These are phyloP conservation scores for Bemisia tabaci DNA, from an alignment of 1,140 invertebrate genomes.

Conservation along the genomic window DNA sequence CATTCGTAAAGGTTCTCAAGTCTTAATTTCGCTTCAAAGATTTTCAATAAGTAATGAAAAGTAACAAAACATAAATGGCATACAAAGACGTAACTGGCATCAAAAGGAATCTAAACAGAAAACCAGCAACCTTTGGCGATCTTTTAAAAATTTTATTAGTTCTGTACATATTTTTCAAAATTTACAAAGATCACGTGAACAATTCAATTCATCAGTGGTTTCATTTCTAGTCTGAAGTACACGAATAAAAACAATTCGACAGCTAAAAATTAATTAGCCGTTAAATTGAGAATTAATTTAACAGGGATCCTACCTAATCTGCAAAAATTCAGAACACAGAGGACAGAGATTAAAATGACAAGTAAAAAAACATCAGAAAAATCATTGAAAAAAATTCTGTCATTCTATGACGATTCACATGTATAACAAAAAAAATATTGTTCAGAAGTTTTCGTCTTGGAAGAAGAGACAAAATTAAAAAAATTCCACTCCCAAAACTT, in stretches of 20 bases:
- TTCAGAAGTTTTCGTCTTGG: not conserved
- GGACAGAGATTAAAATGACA: too few species aligned
- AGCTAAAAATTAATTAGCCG: too few species aligned
- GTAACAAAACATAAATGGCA: too few species aligned
- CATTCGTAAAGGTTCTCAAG: too few species aligned
- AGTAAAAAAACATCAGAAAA: not conserved
- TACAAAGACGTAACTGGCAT: too few species aligned
- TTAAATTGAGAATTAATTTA: too few species aligned
- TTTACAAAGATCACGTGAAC: not conserved
- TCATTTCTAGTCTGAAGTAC: not conserved
- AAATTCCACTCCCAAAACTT: not conserved
- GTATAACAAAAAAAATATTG: not conserved
- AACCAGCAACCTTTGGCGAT: too few species aligned
- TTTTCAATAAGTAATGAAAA: too few species aligned
- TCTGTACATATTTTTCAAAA: not conserved
- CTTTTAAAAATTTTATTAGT: slow-evolving; percentile 1
- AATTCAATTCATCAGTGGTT: not conserved
- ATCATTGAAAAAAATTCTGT: not conserved
- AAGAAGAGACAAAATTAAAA: not conserved
- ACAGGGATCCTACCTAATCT: not conserved
- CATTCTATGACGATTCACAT: not conserved
- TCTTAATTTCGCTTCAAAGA: too few species aligned
- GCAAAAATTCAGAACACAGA: not conserved
- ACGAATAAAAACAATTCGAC: not conserved
- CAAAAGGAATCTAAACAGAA: too few species aligned